A percentile compares a stretch with the other conserved stretches of the same genome.
phyloP scores from a whole-genome alignment of 1,140 invertebrate genomes.

The Danaus plexippus region DNA sequence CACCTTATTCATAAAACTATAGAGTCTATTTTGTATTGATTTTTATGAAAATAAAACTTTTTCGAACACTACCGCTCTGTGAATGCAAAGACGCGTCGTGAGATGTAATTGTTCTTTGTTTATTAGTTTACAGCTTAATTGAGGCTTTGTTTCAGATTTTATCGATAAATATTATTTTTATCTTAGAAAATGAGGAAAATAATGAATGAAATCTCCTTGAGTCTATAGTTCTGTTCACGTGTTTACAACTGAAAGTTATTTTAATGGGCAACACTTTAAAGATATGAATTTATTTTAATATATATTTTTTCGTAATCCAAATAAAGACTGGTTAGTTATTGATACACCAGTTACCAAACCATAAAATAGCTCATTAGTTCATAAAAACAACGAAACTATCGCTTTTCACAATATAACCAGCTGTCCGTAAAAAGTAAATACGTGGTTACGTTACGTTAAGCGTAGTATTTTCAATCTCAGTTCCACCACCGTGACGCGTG shows the following conservation, averaged over 20 bases:
- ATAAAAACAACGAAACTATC: conserved; percentile 15
- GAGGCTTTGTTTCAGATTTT: conserved; percentile 19
- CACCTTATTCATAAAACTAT: conserved; percentile 9
- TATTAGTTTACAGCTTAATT: conserved; percentile 35
- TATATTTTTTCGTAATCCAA: no score
- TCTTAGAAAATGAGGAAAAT: no score
- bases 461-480: conserved; percentile 15
- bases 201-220: no score
- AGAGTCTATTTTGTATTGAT: conserved; percentile 25
- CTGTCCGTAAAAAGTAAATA: conserved; percentile 20
- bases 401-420: conserved; percentile 18
- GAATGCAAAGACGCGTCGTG: conserved; percentile 43
- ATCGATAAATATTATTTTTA: neutral
- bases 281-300: no score
- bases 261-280: no score
- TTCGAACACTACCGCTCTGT: conserved; percentile 58
- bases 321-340: no score
- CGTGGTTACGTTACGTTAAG: conserved; percentile 15
- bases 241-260: no score
- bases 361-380: no score
- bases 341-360: no score
- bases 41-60: conserved; percentile 21
- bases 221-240: no score
- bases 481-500: conserved; percentile 15
- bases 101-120: conserved; percentile 64